Percentiles rank a stretch among this genome's conserved stretches.
phyloP scores from a whole-genome alignment of 2,888 invertebrate genomes.

The Dryobota labecula region DNA sequence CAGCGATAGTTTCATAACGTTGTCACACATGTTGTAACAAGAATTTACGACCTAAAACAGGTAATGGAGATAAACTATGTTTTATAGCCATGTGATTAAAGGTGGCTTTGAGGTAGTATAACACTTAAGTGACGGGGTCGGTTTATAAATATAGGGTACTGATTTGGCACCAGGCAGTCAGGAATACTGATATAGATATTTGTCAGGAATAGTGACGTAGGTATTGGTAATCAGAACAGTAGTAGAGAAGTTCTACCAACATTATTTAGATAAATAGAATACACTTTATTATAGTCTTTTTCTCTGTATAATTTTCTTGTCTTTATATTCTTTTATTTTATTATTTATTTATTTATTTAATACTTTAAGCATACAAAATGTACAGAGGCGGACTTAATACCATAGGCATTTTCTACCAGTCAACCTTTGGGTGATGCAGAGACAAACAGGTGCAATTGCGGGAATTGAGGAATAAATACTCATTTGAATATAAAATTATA shows the following conservation, averaged over 20 bases:
- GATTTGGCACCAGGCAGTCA: not conserved
- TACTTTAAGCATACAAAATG: too few species aligned
- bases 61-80: slow-evolving; percentile 50
- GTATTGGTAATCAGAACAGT: not conserved
- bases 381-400: too few species aligned
- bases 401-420: too few species aligned
- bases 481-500: too few species aligned
- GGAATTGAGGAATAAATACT: too few species aligned
- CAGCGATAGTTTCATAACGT: slow-evolving; percentile 50
- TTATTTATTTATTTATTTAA: too few species aligned
- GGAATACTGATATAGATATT: not conserved
- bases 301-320: too few species aligned
- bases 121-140: slow-evolving; percentile 12
- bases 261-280: too few species aligned
- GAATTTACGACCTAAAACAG: slow-evolving; percentile 52
- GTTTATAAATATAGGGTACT: not conserved
- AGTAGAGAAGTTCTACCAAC: not conserved
- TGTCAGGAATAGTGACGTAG: not conserved
- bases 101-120: slow-evolving; percentile 34
- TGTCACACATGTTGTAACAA: slow-evolving; percentile 44
- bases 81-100: slow-evolving; percentile 51
- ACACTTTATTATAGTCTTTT: too few species aligned
- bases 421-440: too few species aligned
- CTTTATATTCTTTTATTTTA: too few species aligned
- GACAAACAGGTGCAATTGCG: too few species aligned